phyloP scores from a whole-genome alignment of 1,140 invertebrate species.

The Diuraphis noxia region DNA sequence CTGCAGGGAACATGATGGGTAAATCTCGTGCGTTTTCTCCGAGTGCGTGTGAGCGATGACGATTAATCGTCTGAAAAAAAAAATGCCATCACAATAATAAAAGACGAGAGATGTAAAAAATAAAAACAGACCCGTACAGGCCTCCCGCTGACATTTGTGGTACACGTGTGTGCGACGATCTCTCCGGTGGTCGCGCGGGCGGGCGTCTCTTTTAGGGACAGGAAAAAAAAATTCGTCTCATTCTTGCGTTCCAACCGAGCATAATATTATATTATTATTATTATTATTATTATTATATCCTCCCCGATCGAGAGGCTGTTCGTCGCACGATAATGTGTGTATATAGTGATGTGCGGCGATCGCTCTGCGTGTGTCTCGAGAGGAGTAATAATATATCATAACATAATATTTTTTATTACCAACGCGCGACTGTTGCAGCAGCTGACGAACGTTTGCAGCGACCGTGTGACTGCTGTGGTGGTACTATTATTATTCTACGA shows the following conservation, averaged over 20 bases:
- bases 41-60: neutral
- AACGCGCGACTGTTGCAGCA: slow-evolving; percentile 14
- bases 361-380: neutral
- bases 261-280: neutral
- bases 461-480: neutral
- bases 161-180: neutral
- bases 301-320: neutral
- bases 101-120: neutral
- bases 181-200: neutral
- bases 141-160: slow-evolving; percentile 42
- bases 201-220: neutral
- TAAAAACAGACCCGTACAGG: neutral
- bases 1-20: neutral
- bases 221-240: neutral
- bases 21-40: neutral
- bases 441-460: neutral
- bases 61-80: slow-evolving; percentile 27
- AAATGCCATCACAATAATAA: neutral
- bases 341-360: neutral
- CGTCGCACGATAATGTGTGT: neutral
- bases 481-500: neutral
- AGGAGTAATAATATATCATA: neutral
- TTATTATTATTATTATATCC: too few relatives aligned
- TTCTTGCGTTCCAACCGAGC: neutral
- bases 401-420: neutral